Evolutionary conservation across 2,888 invertebrate genomes (phyloP).

Genomic region (Papilio gigon): DNA sequence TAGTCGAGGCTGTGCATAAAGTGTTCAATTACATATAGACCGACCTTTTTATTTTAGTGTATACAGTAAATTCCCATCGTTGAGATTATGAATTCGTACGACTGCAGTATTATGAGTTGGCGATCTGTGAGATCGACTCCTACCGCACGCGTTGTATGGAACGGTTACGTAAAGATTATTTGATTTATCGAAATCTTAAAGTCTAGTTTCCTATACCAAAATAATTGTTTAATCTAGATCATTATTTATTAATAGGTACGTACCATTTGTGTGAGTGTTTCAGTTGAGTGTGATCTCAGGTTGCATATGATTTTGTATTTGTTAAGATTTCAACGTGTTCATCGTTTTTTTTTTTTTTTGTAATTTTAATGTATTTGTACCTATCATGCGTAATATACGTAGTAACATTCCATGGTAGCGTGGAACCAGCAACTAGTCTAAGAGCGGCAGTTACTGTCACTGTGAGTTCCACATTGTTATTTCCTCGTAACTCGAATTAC

Average conservation of each 20-base stretch:
- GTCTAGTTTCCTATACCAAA: conserved; percentile 78
- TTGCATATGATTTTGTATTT: conserved; percentile 58
- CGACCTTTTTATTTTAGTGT: conserved; percentile 62
- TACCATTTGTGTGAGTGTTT: conserved; percentile 66
- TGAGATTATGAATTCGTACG: conserved; percentile 73
- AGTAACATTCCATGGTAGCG: conserved; percentile 72
- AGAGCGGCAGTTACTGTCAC: conserved; percentile 62
- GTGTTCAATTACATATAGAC: conserved; percentile 78
- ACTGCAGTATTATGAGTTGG: conserved; percentile 72
- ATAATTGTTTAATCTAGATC: conserved; percentile 74
- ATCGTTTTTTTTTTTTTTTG: conserved; percentile 54
- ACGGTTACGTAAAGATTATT: conserved; percentile 54
- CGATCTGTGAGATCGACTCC: conserved; percentile 60
- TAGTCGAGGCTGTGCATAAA: conserved; percentile 80
- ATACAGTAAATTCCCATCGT: conserved; percentile 76
- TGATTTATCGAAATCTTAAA: conserved; percentile 58
- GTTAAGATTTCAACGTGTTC: conserved; percentile 66
- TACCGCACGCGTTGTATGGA: conserved; percentile 53
- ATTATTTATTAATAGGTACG: conserved; percentile 77
- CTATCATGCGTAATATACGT: conserved; percentile 60
- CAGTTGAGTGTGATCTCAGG: conserved; percentile 78
- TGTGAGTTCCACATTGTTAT: conserved; percentile 55
- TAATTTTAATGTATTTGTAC: conserved; percentile 61
- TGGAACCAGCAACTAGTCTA: conserved; percentile 77
- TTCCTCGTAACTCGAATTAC: conserved; percentile 48